phyloP scores from a whole-genome alignment of 1,140 invertebrate genomes.

The Anastrepha ludens region DNA sequence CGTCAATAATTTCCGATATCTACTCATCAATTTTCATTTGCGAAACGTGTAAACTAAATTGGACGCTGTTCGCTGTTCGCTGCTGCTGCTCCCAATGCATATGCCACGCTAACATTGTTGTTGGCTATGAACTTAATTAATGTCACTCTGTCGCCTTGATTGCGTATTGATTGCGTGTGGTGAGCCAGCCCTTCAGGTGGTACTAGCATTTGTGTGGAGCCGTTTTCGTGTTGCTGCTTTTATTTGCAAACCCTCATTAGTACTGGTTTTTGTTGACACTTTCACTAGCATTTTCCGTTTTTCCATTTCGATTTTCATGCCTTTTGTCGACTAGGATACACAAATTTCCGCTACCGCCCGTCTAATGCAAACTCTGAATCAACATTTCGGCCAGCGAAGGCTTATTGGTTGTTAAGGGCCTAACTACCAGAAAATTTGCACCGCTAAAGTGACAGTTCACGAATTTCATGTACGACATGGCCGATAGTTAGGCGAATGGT shows the following conservation, averaged over 20 bases:
- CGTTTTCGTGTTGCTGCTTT: not conserved
- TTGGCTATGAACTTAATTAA: conserved; percentile 24
- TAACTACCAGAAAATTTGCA: conserved; percentile 37
- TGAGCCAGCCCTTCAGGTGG: not conserved
- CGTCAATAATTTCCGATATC: conserved; percentile 46
- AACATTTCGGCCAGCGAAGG: too few relatives aligned
- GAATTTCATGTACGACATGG: conserved; percentile 45
- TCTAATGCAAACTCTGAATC: too few relatives aligned
- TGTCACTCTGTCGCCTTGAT: not conserved
- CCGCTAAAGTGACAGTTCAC: conserved; percentile 36
- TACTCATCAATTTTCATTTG: conserved; percentile 47
- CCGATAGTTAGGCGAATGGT: conserved; percentile 38
- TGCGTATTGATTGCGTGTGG: conserved; percentile 28
- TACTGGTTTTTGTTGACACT: not conserved
- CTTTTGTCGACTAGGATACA: too few relatives aligned
- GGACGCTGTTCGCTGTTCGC: not conserved
- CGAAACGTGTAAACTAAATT: conserved; percentile 44
- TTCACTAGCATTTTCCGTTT: conserved; percentile 31
- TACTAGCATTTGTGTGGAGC: not conserved
- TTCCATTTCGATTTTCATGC: conserved; percentile 18
- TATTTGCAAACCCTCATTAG: not conserved
- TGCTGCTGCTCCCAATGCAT: not conserved
- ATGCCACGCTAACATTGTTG: not conserved
- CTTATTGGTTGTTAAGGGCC: conserved; percentile 9
- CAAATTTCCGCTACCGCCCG: too few relatives aligned